phyloP scores from a whole-genome alignment of 1,140 invertebrate genomes.

The Monochamus saltuarius region DNA sequence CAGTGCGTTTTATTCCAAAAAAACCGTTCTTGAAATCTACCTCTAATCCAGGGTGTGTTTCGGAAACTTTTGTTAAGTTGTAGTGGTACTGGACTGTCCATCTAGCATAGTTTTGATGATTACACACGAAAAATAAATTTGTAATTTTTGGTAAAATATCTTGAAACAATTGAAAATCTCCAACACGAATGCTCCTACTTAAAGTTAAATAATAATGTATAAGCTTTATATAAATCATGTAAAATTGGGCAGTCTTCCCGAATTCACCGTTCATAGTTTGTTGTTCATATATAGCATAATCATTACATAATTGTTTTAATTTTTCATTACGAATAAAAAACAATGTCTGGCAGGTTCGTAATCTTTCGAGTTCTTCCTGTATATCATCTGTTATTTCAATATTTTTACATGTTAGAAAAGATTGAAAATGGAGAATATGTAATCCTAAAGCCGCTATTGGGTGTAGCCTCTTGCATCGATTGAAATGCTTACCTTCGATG shows the following conservation, averaged over 20 bases:
- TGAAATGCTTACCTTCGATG: slow-evolving; percentile 37
- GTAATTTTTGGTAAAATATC: slow-evolving; percentile 26
- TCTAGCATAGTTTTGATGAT: slow-evolving; percentile 36
- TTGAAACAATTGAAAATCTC: slow-evolving; percentile 39
- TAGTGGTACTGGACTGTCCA: slow-evolving; percentile 26
- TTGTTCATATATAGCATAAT: no score
- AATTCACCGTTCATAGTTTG: slow-evolving; percentile 29
- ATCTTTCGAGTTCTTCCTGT: slow-evolving; percentile 8
- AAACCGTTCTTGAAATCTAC: slow-evolving; percentile 28
- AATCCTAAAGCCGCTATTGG: slow-evolving; percentile 36
- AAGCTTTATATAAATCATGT: slow-evolving; percentile 43
- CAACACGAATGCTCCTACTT: slow-evolving; percentile 38
- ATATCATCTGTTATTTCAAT: slow-evolving; percentile 10
- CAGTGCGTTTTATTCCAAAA: slow-evolving; percentile 32
- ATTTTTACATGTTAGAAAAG: slow-evolving; percentile 9
- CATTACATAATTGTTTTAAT: no score
- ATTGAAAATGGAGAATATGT: slow-evolving; percentile 38
- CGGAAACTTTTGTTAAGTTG: slow-evolving; percentile 14
- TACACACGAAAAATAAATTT: slow-evolving; percentile 34
- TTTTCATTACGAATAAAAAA: no score
- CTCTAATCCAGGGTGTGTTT: slow-evolving; percentile 30
- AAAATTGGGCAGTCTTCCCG: slow-evolving; percentile 48
- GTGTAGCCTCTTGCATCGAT: slow-evolving; percentile 48
- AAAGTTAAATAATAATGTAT: slow-evolving; percentile 39
- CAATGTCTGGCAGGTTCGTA: no score